Evolutionary conservation across 1,140 invertebrate genomes (phyloP).

Genomic region (Tetranychus cinnabarinus): DNA sequence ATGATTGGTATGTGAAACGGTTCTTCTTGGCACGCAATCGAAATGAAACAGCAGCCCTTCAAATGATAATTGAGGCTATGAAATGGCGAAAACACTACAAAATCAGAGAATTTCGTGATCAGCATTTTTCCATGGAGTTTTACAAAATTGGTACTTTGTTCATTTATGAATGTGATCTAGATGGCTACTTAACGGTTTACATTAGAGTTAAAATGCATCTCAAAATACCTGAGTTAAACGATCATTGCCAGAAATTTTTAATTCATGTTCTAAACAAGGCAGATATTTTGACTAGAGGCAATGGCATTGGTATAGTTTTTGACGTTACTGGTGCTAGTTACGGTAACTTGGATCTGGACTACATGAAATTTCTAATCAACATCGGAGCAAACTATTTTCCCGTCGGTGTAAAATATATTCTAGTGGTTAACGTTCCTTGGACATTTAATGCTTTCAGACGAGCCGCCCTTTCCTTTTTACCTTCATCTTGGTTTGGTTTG

Average conservation of each 20-base stretch:
- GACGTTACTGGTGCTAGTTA: conserved; percentile 7
- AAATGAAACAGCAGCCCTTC: conserved; percentile 1
- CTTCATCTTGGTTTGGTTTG: not conserved
- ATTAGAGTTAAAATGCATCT: conserved; percentile 5
- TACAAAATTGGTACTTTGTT: conserved; percentile 8
- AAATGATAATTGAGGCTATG: conserved; percentile 3
- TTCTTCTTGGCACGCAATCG: conserved; percentile 1
- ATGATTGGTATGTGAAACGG: conserved; percentile 9
- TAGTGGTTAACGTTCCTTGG: conserved; percentile 8
- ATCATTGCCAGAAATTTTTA: conserved; percentile 2
- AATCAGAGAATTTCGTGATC: not conserved
- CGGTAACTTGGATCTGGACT: conserved; percentile 5
- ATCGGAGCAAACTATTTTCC: conserved; percentile 3
- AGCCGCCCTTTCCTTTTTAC: conserved; percentile 4
- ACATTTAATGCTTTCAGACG: conserved; percentile 3
- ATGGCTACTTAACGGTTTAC: conserved; percentile 5
- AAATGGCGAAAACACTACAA: conserved; percentile 1
- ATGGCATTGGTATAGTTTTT: conserved; percentile 4
- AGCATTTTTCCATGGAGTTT: conserved; percentile 8
- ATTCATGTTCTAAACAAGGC: conserved; percentile 6
- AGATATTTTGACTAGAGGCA: conserved; percentile 3
- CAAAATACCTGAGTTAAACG: conserved; percentile 4
- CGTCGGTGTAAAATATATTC: conserved; percentile 7
- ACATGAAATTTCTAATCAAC: conserved; percentile 4
- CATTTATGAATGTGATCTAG: conserved; percentile 4